phyloP scores from a whole-genome alignment of 2,888 invertebrate species.

The Kuschelorhynchus macadamiae region DNA sequence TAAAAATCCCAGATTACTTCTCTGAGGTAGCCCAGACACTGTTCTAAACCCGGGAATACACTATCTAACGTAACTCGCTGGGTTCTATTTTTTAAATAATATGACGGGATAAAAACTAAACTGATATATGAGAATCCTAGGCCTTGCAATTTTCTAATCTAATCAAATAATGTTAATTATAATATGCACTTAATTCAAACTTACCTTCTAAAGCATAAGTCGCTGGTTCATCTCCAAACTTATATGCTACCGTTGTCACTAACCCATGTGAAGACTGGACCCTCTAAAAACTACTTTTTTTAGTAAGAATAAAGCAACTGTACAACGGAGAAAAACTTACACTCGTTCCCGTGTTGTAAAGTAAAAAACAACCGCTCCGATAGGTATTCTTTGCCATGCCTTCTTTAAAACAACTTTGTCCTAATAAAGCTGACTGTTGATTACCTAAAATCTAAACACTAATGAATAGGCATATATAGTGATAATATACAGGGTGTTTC shows the following conservation, averaged over 20 bases:
- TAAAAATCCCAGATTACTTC: too few species aligned
- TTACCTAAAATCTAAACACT: slow-evolving; percentile 87
- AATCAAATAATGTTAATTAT: too few species aligned
- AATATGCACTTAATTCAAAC: too few species aligned
- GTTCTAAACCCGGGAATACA: too few species aligned
- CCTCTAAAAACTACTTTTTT: slow-evolving; percentile 69
- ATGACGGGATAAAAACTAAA: too few species aligned
- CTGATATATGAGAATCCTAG: too few species aligned
- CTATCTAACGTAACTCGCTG: too few species aligned
- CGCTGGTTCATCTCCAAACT: slow-evolving; percentile 87
- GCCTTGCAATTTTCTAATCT: too few species aligned
- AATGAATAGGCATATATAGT: too few species aligned
- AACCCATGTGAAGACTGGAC: slow-evolving; percentile 92
- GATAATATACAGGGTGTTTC: too few species aligned
- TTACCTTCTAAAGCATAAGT: slow-evolving; percentile 94
- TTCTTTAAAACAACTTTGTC: slow-evolving; percentile 90
- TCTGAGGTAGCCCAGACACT: too few species aligned
- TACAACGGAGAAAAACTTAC: slow-evolving; percentile 67
- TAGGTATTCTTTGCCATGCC: slow-evolving; percentile 98
- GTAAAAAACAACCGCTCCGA: slow-evolving; percentile 96
- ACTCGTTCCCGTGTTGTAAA: slow-evolving; percentile 93
- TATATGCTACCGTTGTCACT: slow-evolving; percentile 96
- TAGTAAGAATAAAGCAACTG: slow-evolving; percentile 8
- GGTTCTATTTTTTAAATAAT: too few species aligned
- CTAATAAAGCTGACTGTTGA: slow-evolving; percentile 96